A percentile compares a stretch with the other conserved stretches of the same genome.
phyloP scores from a whole-genome alignment of 2,113 vertebrate genomes.

The Eretmochelys imbricata region DNA sequence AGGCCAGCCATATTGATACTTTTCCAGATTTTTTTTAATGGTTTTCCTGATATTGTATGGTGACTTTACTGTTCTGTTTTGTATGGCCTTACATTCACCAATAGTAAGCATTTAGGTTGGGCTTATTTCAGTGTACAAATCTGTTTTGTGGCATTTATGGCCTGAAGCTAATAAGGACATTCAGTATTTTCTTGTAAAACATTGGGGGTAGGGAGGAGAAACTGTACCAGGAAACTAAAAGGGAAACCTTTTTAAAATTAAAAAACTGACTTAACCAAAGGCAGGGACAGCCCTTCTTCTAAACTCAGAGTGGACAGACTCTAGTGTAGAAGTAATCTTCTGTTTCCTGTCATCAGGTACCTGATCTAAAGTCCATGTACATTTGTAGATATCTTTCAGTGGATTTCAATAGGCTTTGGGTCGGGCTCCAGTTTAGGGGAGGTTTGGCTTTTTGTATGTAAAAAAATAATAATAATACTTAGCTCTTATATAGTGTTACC shows the following conservation, averaged over 20 bases:
- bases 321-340: not conserved
- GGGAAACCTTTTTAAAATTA: constrained; percentile 76
- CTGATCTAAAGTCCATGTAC: not conserved
- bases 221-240: constrained; percentile 72
- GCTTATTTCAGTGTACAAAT: constrained; percentile 80
- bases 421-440: not conserved
- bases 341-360: not conserved
- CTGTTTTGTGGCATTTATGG: constrained; percentile 84
- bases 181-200: constrained; percentile 79
- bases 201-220: constrained; percentile 68
- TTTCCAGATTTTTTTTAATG: constrained; percentile 84
- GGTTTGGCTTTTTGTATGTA: not conserved
- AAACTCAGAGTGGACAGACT: not conserved
- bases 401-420: not conserved
- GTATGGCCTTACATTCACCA: constrained; percentile 73
- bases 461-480: not conserved
- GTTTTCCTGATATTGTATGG: constrained; percentile 85
- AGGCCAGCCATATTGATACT: constrained; percentile 82
- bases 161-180: constrained; percentile 81
- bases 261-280: constrained; percentile 51
- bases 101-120: constrained; percentile 80
- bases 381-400: not conserved
- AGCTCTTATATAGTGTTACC: not conserved
- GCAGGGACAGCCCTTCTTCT: constrained; percentile 18
- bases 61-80: constrained; percentile 82